Evolutionary conservation across 2,888 invertebrate genomes (phyloP), one percentile per base, ranked within the genome.

Genomic region (Drosophila kanekoi): DNA sequence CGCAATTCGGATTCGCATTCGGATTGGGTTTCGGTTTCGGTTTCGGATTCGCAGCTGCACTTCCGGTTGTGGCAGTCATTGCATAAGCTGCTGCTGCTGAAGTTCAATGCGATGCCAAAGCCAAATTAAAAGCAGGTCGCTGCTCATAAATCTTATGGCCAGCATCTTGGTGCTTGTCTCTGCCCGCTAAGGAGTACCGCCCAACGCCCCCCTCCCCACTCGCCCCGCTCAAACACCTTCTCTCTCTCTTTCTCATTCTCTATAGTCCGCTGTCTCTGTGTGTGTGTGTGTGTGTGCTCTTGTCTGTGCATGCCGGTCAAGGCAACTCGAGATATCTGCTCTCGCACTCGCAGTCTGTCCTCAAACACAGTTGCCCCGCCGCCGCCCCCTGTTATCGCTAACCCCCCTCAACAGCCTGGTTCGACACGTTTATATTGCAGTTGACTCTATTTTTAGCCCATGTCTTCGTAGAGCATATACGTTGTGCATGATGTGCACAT

Each of bases 51-150:
- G 58, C 52, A 43, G 40, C 35, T 48, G 52, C 45, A 74, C 62
- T 71, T 74, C 71, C 74, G 68, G 68, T 66, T 54, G 49, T 32
- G 32, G 56, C 56, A 40, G 41, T 49, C 48, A 67, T 81, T 82
- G 81, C 81, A 82, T 80, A 81, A 81, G 83, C 44, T 40, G 38
- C 32, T 40, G 38, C 32, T 44, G 40, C 41, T 82, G 81, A 82
- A 84, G 81, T 82, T 82, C 81, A 82, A 82, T 83, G 81, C 66
- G 68, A 82, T 75, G 75, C 54, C 64, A 60, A 60, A 69, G 59
- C 77, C 48, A 62, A 81, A 70, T 68, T 74, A 44, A 66, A 77
- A 79, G 69, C 70, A 68, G 65, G 64, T 77, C 28, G 60, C 64
- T 68, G 62, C 59, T 72, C 75, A 74, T 77, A 77, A 72, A 77